Evolutionary conservation across 2,888 invertebrate species (phyloP).

Genomic region (Arrhopalites spinosus): DNA sequence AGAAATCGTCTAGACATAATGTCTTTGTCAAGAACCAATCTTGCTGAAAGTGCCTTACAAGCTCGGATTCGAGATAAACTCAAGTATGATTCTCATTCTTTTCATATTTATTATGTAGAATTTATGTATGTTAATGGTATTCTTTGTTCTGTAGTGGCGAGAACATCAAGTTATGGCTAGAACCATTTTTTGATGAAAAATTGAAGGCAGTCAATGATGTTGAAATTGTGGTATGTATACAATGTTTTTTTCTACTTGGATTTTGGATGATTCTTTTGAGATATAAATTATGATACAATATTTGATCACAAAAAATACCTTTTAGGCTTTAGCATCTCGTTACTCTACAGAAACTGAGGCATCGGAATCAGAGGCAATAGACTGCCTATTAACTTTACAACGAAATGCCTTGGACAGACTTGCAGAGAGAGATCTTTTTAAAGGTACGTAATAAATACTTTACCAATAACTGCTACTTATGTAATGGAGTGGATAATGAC

Average conservation of each 20-base stretch:
- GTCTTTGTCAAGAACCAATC: conserved; percentile 28
- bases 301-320: not conserved
- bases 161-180: conserved; percentile 75
- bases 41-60: conserved; percentile 43
- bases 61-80: conserved; percentile 66
- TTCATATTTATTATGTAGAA: too few relatives aligned
- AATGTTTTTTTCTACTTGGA: too few relatives aligned
- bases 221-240: conserved; percentile 62
- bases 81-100: too few relatives aligned
- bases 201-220: conserved; percentile 61
- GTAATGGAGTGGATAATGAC: too few relatives aligned
- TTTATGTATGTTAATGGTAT: too few relatives aligned
- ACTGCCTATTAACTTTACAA: conserved; percentile 69
- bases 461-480: too few relatives aligned
- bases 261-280: not conserved
- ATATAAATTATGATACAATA: not conserved
- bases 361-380: conserved; percentile 63
- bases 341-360: conserved; percentile 66
- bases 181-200: conserved; percentile 68
- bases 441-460: too few relatives aligned
- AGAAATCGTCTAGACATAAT: too few relatives aligned
- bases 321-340: conserved; percentile 68
- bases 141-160: conserved; percentile 62
- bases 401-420: conserved; percentile 71
- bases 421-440: too few relatives aligned